Conservation (phyloP, 2,797 vertebrate genomes). For the Staurois parvus region DNA sequence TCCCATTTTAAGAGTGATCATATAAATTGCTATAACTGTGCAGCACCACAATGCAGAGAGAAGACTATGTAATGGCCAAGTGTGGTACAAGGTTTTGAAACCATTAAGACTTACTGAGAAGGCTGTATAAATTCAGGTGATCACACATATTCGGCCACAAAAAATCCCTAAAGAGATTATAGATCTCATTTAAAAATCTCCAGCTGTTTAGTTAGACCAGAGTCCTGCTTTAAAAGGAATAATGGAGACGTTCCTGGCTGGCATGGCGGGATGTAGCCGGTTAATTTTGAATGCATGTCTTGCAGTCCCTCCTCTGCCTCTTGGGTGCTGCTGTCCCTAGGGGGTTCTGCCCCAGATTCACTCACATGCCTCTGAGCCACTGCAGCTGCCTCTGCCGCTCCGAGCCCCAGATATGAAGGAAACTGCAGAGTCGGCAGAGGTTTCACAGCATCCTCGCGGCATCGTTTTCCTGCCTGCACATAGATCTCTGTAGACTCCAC, state of each 20-base stretch:
- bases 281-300: background rate
- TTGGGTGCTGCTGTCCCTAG: conserved; percentile 42
- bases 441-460: conserved; percentile 26
- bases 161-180: too few relatives aligned
- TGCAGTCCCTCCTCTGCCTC: conserved; percentile 37
- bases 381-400: conserved; percentile 48
- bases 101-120: too few relatives aligned
- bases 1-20: too few relatives aligned
- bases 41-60: too few relatives aligned
- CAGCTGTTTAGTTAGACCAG: too few relatives aligned
- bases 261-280: background rate
- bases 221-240: background rate
- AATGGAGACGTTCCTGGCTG: background rate
- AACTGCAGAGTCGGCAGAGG: conserved; percentile 55
- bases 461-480: background rate
- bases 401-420: conserved; percentile 40
- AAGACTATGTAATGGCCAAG: too few relatives aligned
- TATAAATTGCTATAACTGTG: too few relatives aligned
- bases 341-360: conserved; percentile 59
- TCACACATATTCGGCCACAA: too few relatives aligned
- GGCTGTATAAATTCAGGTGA: too few relatives aligned
- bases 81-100: too few relatives aligned
- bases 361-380: conserved; percentile 64
- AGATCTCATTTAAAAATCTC: too few relatives aligned
- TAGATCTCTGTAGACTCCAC: background rate